phyloP scores from a whole-genome alignment of 1,140 invertebrate species.

The Cephus cinctus region DNA sequence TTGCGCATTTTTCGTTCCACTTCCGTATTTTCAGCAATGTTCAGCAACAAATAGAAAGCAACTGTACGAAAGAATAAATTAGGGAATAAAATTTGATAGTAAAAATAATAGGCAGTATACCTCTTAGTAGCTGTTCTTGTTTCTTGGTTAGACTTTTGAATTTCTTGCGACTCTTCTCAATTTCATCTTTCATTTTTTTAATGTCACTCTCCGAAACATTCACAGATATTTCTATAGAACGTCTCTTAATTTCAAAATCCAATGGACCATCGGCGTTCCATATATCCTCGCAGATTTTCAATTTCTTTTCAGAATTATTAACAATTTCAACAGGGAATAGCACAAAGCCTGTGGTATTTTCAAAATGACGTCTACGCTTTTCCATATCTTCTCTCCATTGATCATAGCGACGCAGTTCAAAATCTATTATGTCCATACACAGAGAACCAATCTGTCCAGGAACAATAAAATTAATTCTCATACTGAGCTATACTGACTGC shows the following conservation, averaged over 20 bases:
- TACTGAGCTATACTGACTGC: too few relatives aligned
- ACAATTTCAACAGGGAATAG: conserved; percentile 36
- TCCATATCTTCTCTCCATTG: conserved; percentile 91
- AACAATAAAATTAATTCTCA: conserved; percentile 12
- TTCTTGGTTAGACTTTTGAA: conserved; percentile 80
- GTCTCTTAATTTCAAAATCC: conserved; percentile 45
- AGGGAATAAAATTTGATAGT: conserved; percentile 11
- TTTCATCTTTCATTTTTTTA: conserved; percentile 73
- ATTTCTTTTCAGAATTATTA: conserved; percentile 45
- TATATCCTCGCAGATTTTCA: conserved; percentile 47
- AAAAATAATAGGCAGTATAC: conserved; percentile 38
- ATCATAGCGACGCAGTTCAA: conserved; percentile 89
- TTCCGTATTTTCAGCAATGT: conserved; percentile 92
- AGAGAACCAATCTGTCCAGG: conserved; percentile 82
- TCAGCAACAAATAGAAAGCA: conserved; percentile 88
- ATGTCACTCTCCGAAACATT: conserved; percentile 48
- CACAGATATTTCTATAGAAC: conserved; percentile 34
- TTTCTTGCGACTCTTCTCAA: conserved; percentile 77
- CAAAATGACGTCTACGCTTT: conserved; percentile 53
- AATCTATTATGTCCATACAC: conserved; percentile 94
- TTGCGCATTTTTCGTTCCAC: conserved; percentile 97
- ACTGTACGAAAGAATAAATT: conserved; percentile 52
- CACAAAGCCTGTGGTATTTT: conserved; percentile 48
- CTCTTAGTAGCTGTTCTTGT: conserved; percentile 87
- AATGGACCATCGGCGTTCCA: conserved; percentile 47